Conservation (phyloP, 2,888 invertebrate species). For the Andrena praecox region DNA sequence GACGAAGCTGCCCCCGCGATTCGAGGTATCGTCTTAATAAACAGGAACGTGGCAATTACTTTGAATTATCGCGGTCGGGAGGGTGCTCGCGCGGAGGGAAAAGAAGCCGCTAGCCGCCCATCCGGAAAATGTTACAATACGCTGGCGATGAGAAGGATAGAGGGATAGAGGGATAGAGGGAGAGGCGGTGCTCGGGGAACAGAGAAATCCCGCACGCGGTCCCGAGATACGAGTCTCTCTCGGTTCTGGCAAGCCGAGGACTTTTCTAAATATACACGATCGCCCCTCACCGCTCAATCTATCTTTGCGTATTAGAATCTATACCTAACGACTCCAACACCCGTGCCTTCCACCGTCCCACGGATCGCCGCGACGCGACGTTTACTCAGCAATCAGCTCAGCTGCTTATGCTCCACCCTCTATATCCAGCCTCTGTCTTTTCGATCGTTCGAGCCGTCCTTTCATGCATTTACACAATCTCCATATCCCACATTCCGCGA, state of each 20-base stretch:
- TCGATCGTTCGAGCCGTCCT: not conserved
- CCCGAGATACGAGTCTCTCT: constrained; percentile 70
- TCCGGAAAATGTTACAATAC: constrained; percentile 37
- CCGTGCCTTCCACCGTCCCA: constrained; percentile 57
- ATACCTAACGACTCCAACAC: constrained; percentile 75
- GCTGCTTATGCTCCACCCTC: not conserved
- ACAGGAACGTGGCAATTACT: not conserved
- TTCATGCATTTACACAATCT: no score
- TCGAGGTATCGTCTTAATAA: constrained; percentile 16
- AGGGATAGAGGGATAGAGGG: constrained; percentile 24
- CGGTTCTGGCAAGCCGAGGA: constrained; percentile 83
- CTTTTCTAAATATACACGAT: constrained; percentile 84
- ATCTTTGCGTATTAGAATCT: constrained; percentile 84
- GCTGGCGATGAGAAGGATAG: constrained; percentile 15
- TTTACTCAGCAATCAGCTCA: constrained; percentile 50
- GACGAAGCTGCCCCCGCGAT: constrained; percentile 5
- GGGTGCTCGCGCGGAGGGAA: no score
- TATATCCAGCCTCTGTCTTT: not conserved
- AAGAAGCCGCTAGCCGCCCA: not conserved
- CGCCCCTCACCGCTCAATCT: constrained; percentile 84
- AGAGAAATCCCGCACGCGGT: constrained; percentile 66
- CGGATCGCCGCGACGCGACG: constrained; percentile 52
- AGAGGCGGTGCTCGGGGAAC: constrained; percentile 36
- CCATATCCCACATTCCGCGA: no score
- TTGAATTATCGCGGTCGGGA: not conserved